Base-by-base conservation (phyloP, 2,888 invertebrate species). In the Macrophya annulata region DNA sequence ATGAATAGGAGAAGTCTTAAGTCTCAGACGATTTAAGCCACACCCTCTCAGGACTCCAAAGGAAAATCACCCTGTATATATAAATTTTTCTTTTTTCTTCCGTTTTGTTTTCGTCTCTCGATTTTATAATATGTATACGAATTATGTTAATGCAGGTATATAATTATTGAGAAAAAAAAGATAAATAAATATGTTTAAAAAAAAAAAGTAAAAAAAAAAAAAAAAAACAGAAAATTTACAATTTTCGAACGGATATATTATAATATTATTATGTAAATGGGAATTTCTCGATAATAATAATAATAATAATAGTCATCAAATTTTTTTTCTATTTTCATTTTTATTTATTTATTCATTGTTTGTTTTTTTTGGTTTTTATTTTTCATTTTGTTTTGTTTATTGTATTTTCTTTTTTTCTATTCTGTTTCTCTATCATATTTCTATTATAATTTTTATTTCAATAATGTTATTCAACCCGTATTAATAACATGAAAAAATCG, bases 291-390 rank as follows among this genome's bases (percentile, higher is more conserved):
- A 71, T 37, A 71, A 17, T 71, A 21, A 71, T 71, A 71, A 37
- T 40, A 4, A 37, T 37, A 71, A 17, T 51, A 17, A 31, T 31
- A 31, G 31, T 31, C 17, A 51, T 37, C 17, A 12, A 25, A 40
- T 40, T 71, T 5, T 3, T 17, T n/a, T 65, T 84, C 62, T 85
- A 76, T 65, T 77, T 65, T n/a, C 40, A 25, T 85, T 82, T 77
- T 48, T 65, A 77, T 82, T 76, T 85, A 31, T 68, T 68, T 10
- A n/a, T 68, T 68, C n/a, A n/a, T n/a, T 17, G 10, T 15, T 15
- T n/a, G 62, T 68, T 86, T 82, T 85, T 81, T 82, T 37, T n/a
- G n/a, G n/a, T n/a, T 65, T 84, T 72, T 85, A 76, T 51, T 65
- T 77, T 65, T n/a, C 40, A 25, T 85, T 82, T 77, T 48, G 59